Base-by-base conservation (phyloP, 2,113 vertebrate genomes). In the Orcinus orca region DNA sequence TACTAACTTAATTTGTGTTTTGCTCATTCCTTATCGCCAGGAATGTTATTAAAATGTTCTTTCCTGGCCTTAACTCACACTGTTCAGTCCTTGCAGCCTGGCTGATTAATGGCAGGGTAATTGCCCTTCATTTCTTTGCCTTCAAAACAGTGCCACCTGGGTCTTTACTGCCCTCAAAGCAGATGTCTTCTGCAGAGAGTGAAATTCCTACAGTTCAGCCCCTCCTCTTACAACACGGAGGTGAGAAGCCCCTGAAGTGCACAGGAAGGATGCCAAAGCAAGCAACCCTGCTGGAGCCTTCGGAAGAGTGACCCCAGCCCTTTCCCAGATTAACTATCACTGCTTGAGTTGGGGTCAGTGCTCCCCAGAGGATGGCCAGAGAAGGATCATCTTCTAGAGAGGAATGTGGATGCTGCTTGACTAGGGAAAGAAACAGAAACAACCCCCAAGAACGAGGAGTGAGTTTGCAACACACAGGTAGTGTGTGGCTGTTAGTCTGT, bases 141-240 rank as follows among this genome's bases (percentile, higher is more conserved):
- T 96, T 92, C 95, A 94, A 96, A 94, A 92, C 96, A 88, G 38
- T 67, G 79, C 80, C 90, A 80, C 97, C 38, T 97, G 97, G 96
- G 85, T 94, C 63, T 96, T 98, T 55, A 94, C 81, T 95, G 71
- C 1, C 0, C 10, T 29, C 8, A 3, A 8, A 95, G 83, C 83
- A 98, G 97, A 83, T 67, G 73, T 96, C 71, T 74, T 68, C 81
- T 88, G 79, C 96, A 94, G 81, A 55, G 82, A 81, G 79, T 29
- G 79, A 96, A 96, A 94, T 96, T 84, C 90, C 93, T 58, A 84
- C 73, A 60, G 67, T 31, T 50, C 50, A 36, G 26, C 23, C 25
- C 63, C 96, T 96, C 50, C 47, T 63, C 38, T 13, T 29, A 25
- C 80, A 50, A 55, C 97, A 83, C 2, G 0, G 41, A 95, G 90